A percentile compares a stretch with the other conserved stretches of the same genome.
These are phyloP conservation scores for Pseudolycoriella hygida DNA, from an alignment of 2,888 invertebrate species.

Conservation along the genomic window DNA sequence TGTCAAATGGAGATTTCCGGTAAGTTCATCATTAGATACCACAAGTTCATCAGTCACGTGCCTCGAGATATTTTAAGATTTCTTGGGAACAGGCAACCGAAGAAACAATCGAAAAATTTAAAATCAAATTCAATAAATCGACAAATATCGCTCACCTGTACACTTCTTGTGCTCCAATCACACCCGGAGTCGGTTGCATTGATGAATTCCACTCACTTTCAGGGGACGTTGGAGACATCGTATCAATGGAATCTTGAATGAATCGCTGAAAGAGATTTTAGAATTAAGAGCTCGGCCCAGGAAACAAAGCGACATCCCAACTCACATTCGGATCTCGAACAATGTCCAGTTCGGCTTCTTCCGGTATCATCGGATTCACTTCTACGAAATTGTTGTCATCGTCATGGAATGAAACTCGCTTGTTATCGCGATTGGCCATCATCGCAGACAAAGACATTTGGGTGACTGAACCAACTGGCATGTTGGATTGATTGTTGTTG, in stretches of 20 bases:
- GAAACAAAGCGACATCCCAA: conserved; percentile 14
- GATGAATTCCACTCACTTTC: conserved; percentile 28
- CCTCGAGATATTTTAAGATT: too few species aligned
- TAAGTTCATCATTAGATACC: too few species aligned
- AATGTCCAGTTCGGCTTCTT: conserved; percentile 30
- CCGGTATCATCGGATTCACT: conserved; percentile 11
- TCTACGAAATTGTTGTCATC: conserved; percentile 29
- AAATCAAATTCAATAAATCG: too few species aligned
- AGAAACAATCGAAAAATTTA: too few species aligned
- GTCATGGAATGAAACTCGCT: conserved; percentile 64
- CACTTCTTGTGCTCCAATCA: conserved; percentile 96
- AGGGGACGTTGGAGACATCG: conserved; percentile 60
- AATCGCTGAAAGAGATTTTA: conserved; percentile 40
- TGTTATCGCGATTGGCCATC: conserved; percentile 26
- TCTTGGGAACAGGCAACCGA: too few species aligned
- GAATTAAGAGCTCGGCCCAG: neutral
- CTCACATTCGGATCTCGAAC: conserved; percentile 66
- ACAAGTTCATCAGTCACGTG: too few species aligned
- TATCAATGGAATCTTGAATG: conserved; percentile 50
- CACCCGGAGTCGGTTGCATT: conserved; percentile 67
- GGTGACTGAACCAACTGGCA: neutral
- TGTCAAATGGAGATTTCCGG: too few species aligned
- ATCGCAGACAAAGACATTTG: conserved; percentile 1
- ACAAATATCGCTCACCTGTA: conserved; percentile 69
- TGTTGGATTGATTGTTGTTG: conserved; percentile 4